Base-by-base conservation (phyloP, 2,888 invertebrate genomes). In the Osedax frankpressi region DNA sequence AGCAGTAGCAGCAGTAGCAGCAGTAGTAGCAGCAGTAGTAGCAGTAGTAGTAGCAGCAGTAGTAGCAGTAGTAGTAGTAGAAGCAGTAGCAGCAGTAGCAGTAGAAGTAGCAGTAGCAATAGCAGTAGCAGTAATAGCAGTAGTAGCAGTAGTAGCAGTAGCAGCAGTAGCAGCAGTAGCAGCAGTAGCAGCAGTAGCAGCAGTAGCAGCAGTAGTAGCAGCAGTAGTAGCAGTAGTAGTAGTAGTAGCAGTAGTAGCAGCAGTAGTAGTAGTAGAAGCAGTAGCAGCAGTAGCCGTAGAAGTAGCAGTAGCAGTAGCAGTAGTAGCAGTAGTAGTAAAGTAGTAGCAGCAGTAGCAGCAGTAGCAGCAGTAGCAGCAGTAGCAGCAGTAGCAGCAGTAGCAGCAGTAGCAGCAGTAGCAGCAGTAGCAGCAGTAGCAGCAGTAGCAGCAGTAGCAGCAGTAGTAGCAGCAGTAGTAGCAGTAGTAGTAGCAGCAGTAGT, bases 281-380 rank as follows among this genome's bases (percentile, higher is more conserved):
- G n/a, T n/a, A n/a, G n/a, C n/a, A n/a, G n/a, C n/a, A n/a, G n/a
- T n/a, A n/a, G n/a, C n/a, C n/a, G n/a, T n/a, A n/a, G n/a, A n/a
- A n/a, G n/a, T n/a, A n/a, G n/a, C n/a, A n/a, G n/a, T n/a, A n/a
- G n/a, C n/a, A n/a, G n/a, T n/a, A 1, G 70, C 1, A 1, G 70
- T 1, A 1, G 70, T 1, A 1, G 70, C 1, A 70, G 70, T 70
- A 70, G 70, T 70, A 70, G 70, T 70, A 70, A 59, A 1, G 70
- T 70, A 1, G 70, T 1, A 1, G 94, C 74, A 44, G 44, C 11
- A 11, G 44, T 11, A 11, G 44, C 11, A 11, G 44, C 19, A 6
- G 19, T 6, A 19, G 6, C 11, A 11, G 19, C 6, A 11, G 44
- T 6, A 44, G 19, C 19, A 11, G 11, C 11, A 11, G 65, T 11